A percentile compares a stretch with the other conserved stretches of the same genome.
Evolutionary conservation across 2,113 vertebrate species (phyloP).

Genomic region (Rhineura floridana): DNA sequence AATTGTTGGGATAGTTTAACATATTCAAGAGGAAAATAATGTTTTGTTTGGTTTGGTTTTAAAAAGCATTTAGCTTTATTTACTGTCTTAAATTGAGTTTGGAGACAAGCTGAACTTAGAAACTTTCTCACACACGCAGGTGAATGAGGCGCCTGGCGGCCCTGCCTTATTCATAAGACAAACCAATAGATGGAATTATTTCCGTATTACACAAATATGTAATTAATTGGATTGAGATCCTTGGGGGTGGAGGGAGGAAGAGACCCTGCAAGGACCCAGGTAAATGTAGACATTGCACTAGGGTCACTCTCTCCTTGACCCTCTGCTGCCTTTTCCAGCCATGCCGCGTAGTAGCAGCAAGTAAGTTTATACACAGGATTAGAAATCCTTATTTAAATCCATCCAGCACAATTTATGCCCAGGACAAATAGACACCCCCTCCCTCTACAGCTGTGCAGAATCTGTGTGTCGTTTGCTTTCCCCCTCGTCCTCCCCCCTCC

Average conservation of each 20-base stretch:
- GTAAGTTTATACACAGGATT: not conserved
- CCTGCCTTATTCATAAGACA: not conserved
- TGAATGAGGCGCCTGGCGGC: not conserved
- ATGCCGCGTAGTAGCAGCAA: not conserved
- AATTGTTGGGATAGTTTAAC: conserved; percentile 82
- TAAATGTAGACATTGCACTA: not conserved
- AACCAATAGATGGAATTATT: not conserved
- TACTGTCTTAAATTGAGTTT: conserved; percentile 69
- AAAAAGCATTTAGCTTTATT: conserved; percentile 78
- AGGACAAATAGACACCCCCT: not conserved
- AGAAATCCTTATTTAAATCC: not conserved
- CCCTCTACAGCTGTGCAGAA: not conserved
- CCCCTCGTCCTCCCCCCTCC: not conserved
- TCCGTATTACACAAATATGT: not conserved
- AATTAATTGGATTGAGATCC: not conserved
- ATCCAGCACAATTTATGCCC: not conserved
- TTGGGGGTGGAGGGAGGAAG: not conserved
- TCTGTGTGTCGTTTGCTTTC: not conserved
- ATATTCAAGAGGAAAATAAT: conserved; percentile 81
- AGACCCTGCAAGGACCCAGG: not conserved
- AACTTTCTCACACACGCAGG: conserved; percentile 54
- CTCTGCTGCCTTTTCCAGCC: not conserved
- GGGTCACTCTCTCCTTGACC: not conserved
- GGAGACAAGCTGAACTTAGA: conserved; percentile 57
- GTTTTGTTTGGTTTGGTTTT: not conserved